These are phyloP conservation scores for Neolamprologus brichardi DNA, from an alignment of 2,113 vertebrate species.

Conservation along the genomic window DNA sequence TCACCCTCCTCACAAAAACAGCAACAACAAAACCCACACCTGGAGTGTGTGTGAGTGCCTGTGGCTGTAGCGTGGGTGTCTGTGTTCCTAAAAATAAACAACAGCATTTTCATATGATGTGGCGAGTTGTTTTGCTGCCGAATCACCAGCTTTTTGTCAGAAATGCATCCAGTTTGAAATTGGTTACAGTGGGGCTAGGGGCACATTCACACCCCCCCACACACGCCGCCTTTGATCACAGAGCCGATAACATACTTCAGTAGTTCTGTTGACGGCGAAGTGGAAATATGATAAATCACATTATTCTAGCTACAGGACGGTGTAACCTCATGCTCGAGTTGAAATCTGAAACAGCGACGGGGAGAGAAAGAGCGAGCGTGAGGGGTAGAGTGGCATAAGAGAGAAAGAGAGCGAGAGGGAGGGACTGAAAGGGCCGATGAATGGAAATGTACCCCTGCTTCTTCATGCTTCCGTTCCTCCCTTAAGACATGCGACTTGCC, in stretches of 20 bases:
- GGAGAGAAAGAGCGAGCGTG: conserved; percentile 6
- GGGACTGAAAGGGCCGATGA: conserved; percentile 25
- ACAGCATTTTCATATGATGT: conserved; percentile 36
- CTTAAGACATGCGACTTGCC: conserved; percentile 31
- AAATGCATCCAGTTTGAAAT: conserved; percentile 36
- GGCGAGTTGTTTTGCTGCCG: conserved; percentile 55
- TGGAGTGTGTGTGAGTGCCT: conserved; percentile 2
- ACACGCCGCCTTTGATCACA: conserved; percentile 47
- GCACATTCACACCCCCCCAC: conserved; percentile 53
- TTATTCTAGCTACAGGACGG: conserved; percentile 38
- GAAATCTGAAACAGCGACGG: conserved; percentile 42
- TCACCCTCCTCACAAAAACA: neutral
- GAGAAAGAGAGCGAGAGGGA: conserved; percentile 19
- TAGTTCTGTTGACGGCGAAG: conserved; percentile 34
- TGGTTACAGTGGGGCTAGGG: conserved; percentile 53
- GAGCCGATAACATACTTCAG: conserved; percentile 50
- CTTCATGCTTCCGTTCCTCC: conserved; percentile 49
- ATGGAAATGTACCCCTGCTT: conserved; percentile 46
- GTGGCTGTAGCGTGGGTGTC: neutral
- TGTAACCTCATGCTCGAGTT: conserved; percentile 29
- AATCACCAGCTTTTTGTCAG: conserved; percentile 53
- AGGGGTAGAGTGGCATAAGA: neutral
- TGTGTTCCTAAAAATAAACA: conserved; percentile 8
- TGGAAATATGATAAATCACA: conserved; percentile 59
- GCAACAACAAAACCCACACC: neutral